Base-by-base conservation (phyloP, 2,888 invertebrate species). In the Cataglyphis rosenhaueri region DNA sequence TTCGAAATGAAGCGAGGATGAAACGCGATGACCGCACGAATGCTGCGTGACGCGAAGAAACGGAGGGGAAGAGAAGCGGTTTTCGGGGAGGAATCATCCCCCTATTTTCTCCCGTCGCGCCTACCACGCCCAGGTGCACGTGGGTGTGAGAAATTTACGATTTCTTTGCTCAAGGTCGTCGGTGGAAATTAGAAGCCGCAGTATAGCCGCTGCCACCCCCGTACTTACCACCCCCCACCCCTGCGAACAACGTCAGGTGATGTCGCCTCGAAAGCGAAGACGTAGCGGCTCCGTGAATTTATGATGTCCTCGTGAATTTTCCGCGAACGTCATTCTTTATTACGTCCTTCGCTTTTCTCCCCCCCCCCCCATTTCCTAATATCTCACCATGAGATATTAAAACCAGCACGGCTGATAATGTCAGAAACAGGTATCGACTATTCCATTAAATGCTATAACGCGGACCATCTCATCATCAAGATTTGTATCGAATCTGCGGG, bases 111-210 rank as follows among this genome's bases (percentile, higher is more conserved):
- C 64, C 64, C 32, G 59, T 68, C 75, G 48, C 57, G 65, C 48
- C 52, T 62, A 71, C 85, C 84, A 85, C 87, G 48, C 89, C 89
- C 84, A 86, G 65, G 78, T 82, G 38, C 84, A 44, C 71, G 55
- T 73, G 59, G 85, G 76, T 18, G 82, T 62, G 83, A 84, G 21
- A 86, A 88, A 89, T 88, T 89, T 89, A 89, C 88, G 88, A 88
- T 89, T 89, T 88, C 89, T 89, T 89, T 88, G 85, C 73, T 64
- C 81, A 86, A 86, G 84, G 85, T 86, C 84, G 83, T 41, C 78
- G 65, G 62, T 74, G 82, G 84, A 87, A 89, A 89, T 89, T 89
- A 89, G 85, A 89, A 86, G 71, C 38, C 38, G 35, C 78, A 70
- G 55, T 83, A 44, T 65, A 78, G 41, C 15, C 32, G 57, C 57